Evolutionary conservation across 2,888 invertebrate genomes (phyloP), one percentile per base, ranked within the genome.

Genomic region (Plagodis pulveraria): DNA sequence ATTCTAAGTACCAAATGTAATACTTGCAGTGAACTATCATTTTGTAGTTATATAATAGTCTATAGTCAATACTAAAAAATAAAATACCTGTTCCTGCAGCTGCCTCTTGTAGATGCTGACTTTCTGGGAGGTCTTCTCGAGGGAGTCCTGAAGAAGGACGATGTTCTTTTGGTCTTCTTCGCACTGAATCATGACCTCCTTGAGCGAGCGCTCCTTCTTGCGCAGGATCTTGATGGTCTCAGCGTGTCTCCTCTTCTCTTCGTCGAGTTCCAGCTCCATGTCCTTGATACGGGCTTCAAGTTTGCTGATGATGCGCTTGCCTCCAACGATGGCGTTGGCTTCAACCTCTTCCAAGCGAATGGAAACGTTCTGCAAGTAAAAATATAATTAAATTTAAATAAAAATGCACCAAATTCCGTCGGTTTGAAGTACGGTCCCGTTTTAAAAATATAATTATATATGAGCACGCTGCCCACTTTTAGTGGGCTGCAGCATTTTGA

Each of bases 111-210:
- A 99, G 89, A 98, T 95, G 93, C 94, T 95, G 82, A 98, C 95
- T 93, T 98, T 99, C 94, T 97, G 96, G 86, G 93, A 93, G 80
- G 96, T 91, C 93, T 98, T 98, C 89, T 98, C 98, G 78, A 98
- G 93, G 51, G 96, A 93, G 88, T 99, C 99, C 90, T 98, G 98
- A 76, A 99, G 95, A 79, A 99, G 94, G 71, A 96, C 93, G 80
- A 98, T 97, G 93, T 98, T 98, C 96, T 98, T 98, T 92, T 98
- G 97, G 93, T 99, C 99, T 89, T 99, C 99, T 91, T 99, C 99
- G 82, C 97, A 96, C 89, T 98, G 98, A 78, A 98, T 96, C 93
- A 98, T 95, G 70, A 99, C 96, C 91, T 99, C 99, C 94, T 99
- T 99, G 83, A 99, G 96, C 81, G 96, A 96, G 81, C 98, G 97